Percentiles rank a stretch among this genome's conserved stretches.
Conservation (phyloP, 2,797 vertebrate species). For the Nannoperca obscura region DNA sequence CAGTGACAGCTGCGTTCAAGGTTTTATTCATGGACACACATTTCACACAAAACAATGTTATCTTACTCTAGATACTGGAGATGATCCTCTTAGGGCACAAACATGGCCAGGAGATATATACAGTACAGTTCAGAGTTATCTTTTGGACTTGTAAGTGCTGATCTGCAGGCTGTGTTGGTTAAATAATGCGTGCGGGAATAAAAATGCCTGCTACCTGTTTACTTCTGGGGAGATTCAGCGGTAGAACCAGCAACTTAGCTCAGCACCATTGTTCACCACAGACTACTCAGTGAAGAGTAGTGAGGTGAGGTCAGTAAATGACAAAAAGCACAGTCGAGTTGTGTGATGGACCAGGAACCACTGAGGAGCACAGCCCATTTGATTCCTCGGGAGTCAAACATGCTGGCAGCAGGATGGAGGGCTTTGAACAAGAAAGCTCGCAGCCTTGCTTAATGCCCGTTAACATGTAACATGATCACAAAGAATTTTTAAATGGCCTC, state of each 20-base stretch:
- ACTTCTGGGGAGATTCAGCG: conserved; percentile 21
- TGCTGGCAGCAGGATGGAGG: conserved; percentile 25
- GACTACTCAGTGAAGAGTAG: conserved; percentile 32
- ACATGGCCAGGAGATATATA: conserved; percentile 32
- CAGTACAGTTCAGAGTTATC: conserved; percentile 42
- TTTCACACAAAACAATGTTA: conserved; percentile 39
- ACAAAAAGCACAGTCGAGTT: conserved; percentile 28
- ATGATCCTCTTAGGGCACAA: conserved; percentile 28
- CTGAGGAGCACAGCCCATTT: conserved; percentile 25
- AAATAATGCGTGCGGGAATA: conserved; percentile 26
- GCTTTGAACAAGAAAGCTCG: conserved; percentile 24
- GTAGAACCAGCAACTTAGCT: conserved; percentile 44
- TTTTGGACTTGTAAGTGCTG: conserved; percentile 40
- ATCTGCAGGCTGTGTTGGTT: conserved; percentile 39
- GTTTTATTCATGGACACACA: conserved; percentile 66
- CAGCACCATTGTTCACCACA: conserved; percentile 62
- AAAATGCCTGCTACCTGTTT: conserved; percentile 13
- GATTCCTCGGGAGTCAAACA: conserved; percentile 43
- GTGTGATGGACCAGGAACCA: conserved; percentile 36
- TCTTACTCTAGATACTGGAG: conserved; percentile 20
- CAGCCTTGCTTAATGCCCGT: conserved; percentile 29
- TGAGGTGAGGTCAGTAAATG: conserved; percentile 31
- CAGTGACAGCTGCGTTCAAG: conserved; percentile 16
- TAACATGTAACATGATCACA: conserved; percentile 16
- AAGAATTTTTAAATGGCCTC: conserved; percentile 13